These are phyloP conservation scores for Neelides sp. DNA, from an alignment of 1,140 invertebrate species.

Conservation along the genomic window DNA sequence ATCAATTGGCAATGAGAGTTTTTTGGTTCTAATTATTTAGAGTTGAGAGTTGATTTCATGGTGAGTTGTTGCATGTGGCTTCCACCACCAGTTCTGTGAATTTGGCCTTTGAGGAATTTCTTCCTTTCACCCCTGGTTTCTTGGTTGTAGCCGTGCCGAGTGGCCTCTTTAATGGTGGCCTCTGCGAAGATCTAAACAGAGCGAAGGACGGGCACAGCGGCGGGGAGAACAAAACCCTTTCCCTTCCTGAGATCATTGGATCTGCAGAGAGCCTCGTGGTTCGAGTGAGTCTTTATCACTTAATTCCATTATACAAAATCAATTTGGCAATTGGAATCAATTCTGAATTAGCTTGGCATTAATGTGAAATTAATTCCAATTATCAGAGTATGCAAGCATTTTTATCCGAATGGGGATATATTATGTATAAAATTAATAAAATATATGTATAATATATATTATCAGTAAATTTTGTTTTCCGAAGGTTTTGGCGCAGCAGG, in stretches of 20 bases:
- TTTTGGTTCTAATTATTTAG: too few relatives aligned
- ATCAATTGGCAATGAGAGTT: too few relatives aligned
- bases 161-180: conserved; percentile 33
- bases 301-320: background rate
- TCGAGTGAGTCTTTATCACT: conserved; percentile 48
- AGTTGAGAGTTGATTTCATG: too few relatives aligned
- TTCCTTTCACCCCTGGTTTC: too few relatives aligned
- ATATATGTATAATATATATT: background rate
- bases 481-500: conserved; percentile 81
- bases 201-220: conserved; percentile 47
- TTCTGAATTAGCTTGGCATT: background rate
- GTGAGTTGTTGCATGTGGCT: too few relatives aligned
- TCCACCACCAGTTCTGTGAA: too few relatives aligned
- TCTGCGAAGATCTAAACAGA: conserved; percentile 33
- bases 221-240: conserved; percentile 53
- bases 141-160: conserved; percentile 29
- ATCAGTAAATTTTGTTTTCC: conserved; percentile 16
- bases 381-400: too few relatives aligned
- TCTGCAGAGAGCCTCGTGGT: conserved; percentile 87
- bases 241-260: conserved; percentile 66
- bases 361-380: too few relatives aligned
- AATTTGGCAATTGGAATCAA: background rate
- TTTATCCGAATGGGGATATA: too few relatives aligned
- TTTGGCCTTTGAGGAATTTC: too few relatives aligned
- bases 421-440: too few relatives aligned